phyloP scores from a whole-genome alignment of 2,113 vertebrate genomes.

The Corythoichthys haematopterus region DNA sequence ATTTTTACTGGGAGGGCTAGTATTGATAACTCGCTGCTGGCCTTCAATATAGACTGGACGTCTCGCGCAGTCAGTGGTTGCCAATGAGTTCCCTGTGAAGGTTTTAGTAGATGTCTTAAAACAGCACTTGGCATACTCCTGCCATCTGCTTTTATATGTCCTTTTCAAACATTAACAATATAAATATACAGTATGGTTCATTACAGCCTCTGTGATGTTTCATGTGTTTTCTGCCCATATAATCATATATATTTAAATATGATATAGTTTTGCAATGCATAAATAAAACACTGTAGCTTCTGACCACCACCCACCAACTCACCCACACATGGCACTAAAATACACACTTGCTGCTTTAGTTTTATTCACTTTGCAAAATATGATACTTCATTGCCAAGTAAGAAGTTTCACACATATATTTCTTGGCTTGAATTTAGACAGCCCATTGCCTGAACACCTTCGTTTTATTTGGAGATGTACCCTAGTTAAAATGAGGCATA shows the following conservation, averaged over 20 bases:
- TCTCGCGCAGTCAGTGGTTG: too few species aligned
- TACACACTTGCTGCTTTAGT: conserved; percentile 15
- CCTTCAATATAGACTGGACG: too few species aligned
- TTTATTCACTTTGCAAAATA: conserved; percentile 26
- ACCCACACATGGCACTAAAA: conserved; percentile 16
- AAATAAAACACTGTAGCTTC: conserved; percentile 16
- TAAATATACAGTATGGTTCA: not conserved
- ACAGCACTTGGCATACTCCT: not conserved
- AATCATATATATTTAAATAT: not conserved
- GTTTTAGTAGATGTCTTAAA: not conserved
- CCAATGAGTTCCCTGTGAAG: too few species aligned
- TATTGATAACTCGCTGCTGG: too few species aligned
- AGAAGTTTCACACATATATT: conserved; percentile 7
- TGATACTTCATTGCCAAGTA: conserved; percentile 1
- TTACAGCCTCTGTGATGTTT: not conserved
- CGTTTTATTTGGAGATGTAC: conserved; percentile 7
- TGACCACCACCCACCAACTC: conserved; percentile 18
- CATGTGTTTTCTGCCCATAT: not conserved
- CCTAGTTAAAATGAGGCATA: too few species aligned
- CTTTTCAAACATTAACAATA: not conserved
- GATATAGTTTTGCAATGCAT: not conserved
- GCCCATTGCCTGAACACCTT: not conserved
- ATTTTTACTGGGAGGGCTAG: too few species aligned
- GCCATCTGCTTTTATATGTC: conserved; percentile 5
- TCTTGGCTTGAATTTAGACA: not conserved